Evolutionary conservation across 2,113 vertebrate genomes (phyloP).

Genomic region (Crotalus helleri): DNA sequence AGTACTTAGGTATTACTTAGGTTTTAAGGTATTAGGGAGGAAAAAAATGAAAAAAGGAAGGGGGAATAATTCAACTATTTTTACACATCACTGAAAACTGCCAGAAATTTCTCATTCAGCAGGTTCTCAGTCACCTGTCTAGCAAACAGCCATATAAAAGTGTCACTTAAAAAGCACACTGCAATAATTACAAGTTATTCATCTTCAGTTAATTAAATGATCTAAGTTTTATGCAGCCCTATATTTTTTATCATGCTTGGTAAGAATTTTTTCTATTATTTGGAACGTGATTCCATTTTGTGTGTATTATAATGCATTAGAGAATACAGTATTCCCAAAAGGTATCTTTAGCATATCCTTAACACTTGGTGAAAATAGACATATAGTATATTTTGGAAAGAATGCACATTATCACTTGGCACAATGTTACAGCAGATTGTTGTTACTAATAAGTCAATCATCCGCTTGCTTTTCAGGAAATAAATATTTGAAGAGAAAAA

Average conservation of each 20-base stretch:
- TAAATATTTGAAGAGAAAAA: background rate
- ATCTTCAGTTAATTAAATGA: conserved; percentile 10
- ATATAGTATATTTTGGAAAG: background rate
- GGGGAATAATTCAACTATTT: background rate
- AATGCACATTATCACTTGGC: background rate
- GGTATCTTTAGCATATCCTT: background rate
- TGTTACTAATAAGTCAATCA: background rate
- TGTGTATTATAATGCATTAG: background rate
- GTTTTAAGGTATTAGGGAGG: background rate
- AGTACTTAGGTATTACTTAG: background rate
- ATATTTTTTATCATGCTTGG: background rate
- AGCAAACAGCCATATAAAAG: background rate
- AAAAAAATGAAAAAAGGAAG: background rate
- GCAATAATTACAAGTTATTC: background rate
- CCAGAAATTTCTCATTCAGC: conserved; percentile 7
- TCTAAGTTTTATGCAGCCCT: background rate
- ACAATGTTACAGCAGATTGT: background rate
- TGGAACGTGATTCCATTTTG: background rate
- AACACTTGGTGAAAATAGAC: background rate
- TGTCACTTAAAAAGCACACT: background rate
- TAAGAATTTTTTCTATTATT: background rate
- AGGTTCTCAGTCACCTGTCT: conserved; percentile 1
- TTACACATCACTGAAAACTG: background rate
- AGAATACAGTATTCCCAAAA: background rate
- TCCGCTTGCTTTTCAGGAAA: background rate